These are phyloP conservation scores for Pycnonotus jocosus DNA, from an alignment of 2,113 vertebrate species.

Conservation along the genomic window DNA sequence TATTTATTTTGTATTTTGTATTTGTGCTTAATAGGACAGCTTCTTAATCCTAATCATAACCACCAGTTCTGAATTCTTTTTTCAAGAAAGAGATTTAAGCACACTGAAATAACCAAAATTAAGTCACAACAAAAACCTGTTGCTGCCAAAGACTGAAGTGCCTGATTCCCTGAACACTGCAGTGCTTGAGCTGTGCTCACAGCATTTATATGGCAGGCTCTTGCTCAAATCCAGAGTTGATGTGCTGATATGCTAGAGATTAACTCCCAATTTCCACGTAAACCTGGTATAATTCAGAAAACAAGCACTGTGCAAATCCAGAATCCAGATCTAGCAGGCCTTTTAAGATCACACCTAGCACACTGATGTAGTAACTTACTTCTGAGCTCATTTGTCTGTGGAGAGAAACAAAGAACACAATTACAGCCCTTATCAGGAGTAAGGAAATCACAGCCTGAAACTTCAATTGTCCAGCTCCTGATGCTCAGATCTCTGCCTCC, in stretches of 20 bases:
- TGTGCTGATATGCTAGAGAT: not conserved
- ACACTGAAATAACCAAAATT: not conserved
- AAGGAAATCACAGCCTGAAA: not conserved
- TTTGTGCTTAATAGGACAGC: not conserved
- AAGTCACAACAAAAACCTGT: not conserved
- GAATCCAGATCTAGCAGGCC: not conserved
- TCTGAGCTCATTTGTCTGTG: not conserved
- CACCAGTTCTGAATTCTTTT: not conserved
- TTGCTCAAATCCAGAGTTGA: not conserved
- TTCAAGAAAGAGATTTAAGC: not conserved
- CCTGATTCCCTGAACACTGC: not conserved
- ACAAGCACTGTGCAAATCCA: not conserved
- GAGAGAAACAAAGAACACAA: not conserved
- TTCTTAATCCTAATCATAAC: not conserved
- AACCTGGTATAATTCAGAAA: not conserved
- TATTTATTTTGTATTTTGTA: too few species aligned
- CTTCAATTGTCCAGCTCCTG: fast-evolving
- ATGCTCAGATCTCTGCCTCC: not conserved
- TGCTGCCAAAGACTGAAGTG: not conserved
- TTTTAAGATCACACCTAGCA: not conserved
- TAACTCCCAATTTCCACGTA: not conserved
- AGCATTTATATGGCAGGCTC: not conserved
- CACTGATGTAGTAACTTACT: not conserved
- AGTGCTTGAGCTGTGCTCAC: not conserved
- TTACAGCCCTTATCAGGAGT: not conserved